Percentiles rank a stretch among this genome's conserved stretches.
Conservation (phyloP, 2,888 invertebrate genomes). For the Arge pagana region DNA sequence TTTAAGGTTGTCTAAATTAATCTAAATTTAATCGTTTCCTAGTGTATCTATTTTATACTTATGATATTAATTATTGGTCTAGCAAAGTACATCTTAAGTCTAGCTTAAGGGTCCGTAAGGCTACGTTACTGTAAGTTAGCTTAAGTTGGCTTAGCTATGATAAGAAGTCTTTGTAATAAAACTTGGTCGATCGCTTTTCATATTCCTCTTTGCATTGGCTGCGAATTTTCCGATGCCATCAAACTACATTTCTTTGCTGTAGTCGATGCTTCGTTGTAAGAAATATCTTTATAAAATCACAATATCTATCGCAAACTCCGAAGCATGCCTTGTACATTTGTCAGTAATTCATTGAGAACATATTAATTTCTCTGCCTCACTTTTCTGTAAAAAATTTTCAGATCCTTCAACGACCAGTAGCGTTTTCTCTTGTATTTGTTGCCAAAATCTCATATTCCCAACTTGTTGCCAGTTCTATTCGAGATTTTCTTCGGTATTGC, state of each 20-base stretch:
- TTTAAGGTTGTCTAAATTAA: conserved; percentile 25
- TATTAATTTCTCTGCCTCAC: too few relatives aligned
- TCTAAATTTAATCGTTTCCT: conserved; percentile 16
- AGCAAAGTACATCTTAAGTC: conserved; percentile 40
- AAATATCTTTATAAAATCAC: too few relatives aligned
- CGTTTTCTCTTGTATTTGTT: too few relatives aligned
- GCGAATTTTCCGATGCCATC: neutral
- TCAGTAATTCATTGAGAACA: too few relatives aligned
- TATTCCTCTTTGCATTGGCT: conserved; percentile 1
- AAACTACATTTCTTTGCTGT: conserved; percentile 9
- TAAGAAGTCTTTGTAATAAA: conserved; percentile 35
- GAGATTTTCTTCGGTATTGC: too few relatives aligned
- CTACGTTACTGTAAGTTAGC: conserved; percentile 46
- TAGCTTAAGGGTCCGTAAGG: conserved; percentile 44
- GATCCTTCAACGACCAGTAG: too few relatives aligned
- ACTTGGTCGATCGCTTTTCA: neutral
- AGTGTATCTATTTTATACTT: conserved; percentile 8
- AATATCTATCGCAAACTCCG: too few relatives aligned
- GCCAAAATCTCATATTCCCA: too few relatives aligned
- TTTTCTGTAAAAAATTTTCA: too few relatives aligned
- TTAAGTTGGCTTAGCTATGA: conserved; percentile 47
- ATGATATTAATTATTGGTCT: conserved; percentile 28
- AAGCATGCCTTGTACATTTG: too few relatives aligned
- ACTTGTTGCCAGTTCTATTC: too few relatives aligned
- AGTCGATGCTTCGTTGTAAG: too few relatives aligned